phyloP scores from a whole-genome alignment of 2,888 invertebrate genomes.

The Axea sp. region DNA sequence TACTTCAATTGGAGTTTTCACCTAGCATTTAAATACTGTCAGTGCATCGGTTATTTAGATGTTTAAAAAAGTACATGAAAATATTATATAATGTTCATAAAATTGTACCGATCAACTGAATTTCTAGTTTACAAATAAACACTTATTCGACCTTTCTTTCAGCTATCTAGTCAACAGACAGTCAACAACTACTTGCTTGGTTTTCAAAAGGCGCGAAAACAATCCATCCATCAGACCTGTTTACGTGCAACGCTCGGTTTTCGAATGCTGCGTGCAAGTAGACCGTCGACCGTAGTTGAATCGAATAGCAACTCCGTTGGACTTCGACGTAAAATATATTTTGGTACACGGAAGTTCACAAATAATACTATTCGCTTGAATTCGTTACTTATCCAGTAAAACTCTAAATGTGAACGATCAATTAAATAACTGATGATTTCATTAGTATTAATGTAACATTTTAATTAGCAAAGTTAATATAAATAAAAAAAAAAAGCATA shows the following conservation, averaged over 20 bases:
- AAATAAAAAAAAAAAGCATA: too few relatives aligned
- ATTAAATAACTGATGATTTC: too few relatives aligned
- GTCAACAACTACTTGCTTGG: slow-evolving; percentile 63
- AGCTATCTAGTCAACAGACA: slow-evolving; percentile 48
- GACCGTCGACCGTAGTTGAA: slow-evolving; percentile 43
- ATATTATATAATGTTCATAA: background rate
- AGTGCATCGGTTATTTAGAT: too few relatives aligned
- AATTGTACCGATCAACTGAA: background rate
- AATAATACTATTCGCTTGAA: slow-evolving; percentile 41
- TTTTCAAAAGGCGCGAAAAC: slow-evolving; percentile 70
- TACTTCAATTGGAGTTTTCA: too few relatives aligned
- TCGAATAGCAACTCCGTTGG: slow-evolving; percentile 43
- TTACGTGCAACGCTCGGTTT: slow-evolving; percentile 62
- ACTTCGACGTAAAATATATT: slow-evolving; percentile 48
- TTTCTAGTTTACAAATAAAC: slow-evolving; percentile 27
- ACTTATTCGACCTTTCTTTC: slow-evolving; percentile 28
- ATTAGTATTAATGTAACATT: too few relatives aligned
- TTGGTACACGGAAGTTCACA: slow-evolving; percentile 43
- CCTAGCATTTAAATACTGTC: too few relatives aligned
- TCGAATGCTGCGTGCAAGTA: slow-evolving; percentile 31
- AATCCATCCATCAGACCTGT: slow-evolving; percentile 71
- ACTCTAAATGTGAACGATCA: background rate
- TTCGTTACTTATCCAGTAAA: slow-evolving; percentile 6
- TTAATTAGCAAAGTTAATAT: too few relatives aligned
- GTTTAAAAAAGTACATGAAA: too few relatives aligned